These are phyloP conservation scores for Erethizon dorsatum DNA, from an alignment of 2,797 vertebrate species.

Conservation along the genomic window DNA sequence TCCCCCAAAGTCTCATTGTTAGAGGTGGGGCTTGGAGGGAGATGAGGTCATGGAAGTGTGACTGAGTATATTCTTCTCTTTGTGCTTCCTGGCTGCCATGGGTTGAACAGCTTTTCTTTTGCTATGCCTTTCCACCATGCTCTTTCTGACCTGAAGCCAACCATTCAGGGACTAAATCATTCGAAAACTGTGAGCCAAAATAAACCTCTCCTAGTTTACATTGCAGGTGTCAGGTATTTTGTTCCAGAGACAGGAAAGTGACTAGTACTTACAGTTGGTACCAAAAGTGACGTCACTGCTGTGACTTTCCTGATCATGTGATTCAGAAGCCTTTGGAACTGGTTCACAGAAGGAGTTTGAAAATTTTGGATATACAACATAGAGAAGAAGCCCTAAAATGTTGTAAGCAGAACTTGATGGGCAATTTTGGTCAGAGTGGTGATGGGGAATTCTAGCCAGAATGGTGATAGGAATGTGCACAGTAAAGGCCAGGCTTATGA, in stretches of 20 bases:
- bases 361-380: background rate
- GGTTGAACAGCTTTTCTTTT: background rate
- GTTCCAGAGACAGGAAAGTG: background rate
- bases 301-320: background rate
- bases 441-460: background rate
- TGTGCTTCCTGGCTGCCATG: background rate
- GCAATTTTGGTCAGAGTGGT: background rate
- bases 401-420: background rate
- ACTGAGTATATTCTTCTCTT: background rate
- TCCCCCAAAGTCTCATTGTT: background rate
- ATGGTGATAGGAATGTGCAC: background rate
- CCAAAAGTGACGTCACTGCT: background rate
- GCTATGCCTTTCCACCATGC: background rate
- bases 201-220: background rate
- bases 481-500: background rate
- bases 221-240: background rate
- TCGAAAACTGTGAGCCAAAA: background rate
- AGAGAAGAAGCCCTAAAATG: background rate
- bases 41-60: background rate
- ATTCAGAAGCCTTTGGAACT: background rate
- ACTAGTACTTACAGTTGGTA: background rate
- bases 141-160: background rate
- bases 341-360: background rate
- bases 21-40: background rate
- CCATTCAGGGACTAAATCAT: background rate